A percentile compares a stretch with the other conserved stretches of the same genome.
These are phyloP conservation scores for Atherinomorus stipes DNA, from an alignment of 2,113 vertebrate species.

Conservation along the genomic window DNA sequence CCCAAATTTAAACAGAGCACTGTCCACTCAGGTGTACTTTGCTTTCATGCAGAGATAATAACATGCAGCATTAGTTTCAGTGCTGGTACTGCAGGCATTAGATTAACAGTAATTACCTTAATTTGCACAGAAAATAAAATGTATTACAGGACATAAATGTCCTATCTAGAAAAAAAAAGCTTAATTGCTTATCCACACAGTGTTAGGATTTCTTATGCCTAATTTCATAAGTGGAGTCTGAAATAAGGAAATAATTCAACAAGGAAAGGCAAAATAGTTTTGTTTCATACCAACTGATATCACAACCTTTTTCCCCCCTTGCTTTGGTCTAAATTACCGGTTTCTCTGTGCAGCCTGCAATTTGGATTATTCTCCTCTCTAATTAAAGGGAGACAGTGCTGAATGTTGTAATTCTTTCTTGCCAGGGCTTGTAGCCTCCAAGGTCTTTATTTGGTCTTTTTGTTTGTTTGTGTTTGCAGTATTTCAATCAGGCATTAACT, in stretches of 20 bases:
- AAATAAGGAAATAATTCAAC: conserved; percentile 11
- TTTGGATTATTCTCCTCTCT: conserved; percentile 22
- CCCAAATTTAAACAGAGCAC: background rate
- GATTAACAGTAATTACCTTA: background rate
- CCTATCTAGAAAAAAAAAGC: background rate
- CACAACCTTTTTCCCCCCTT: background rate
- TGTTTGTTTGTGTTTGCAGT: conserved; percentile 10
- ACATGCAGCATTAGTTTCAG: background rate
- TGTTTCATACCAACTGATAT: conserved; percentile 29
- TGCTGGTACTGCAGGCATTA: background rate
- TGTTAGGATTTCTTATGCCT: background rate
- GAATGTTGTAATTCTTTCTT: conserved; percentile 15
- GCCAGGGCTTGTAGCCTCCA: background rate
- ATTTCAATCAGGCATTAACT: conserved; percentile 41
- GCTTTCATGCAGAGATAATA: background rate
- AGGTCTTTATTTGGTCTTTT: conserved; percentile 15
- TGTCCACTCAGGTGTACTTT: background rate
- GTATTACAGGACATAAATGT: conserved; percentile 1
- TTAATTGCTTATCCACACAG: background rate
- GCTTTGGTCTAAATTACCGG: conserved; percentile 2
- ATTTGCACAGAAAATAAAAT: conserved; percentile 7
- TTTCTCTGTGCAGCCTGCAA: conserved; percentile 1
- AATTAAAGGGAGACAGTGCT: conserved; percentile 1
- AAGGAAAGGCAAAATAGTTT: conserved; percentile 2
- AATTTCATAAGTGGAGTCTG: background rate